These are phyloP conservation scores for Araneus ventricosus DNA, from an alignment of 1,140 invertebrate genomes.

Conservation along the genomic window DNA sequence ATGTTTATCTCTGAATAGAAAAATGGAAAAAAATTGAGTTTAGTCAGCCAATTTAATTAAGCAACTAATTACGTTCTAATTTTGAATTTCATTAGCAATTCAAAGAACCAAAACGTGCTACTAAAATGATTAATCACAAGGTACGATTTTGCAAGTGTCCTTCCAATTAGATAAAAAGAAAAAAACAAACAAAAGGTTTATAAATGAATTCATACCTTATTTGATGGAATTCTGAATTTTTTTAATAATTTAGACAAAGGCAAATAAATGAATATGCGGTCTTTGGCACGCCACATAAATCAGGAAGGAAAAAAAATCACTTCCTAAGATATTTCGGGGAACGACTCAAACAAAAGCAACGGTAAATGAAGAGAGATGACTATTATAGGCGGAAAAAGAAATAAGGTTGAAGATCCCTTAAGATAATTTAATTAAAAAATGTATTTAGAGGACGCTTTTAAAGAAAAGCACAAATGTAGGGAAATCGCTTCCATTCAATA, in stretches of 20 bases:
- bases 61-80: not conserved
- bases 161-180: not conserved
- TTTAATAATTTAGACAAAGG: not conserved
- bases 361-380: conserved; percentile 12
- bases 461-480: not conserved
- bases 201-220: not conserved
- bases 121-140: not conserved
- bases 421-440: conserved; percentile 40
- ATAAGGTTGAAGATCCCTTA: not conserved
- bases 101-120: not conserved
- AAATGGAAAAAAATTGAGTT: not conserved
- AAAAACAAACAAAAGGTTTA: not conserved
- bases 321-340: not conserved
- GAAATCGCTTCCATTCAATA: conserved; percentile 13
- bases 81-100: not conserved
- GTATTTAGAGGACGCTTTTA: conserved; percentile 15
- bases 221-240: not conserved
- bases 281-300: not conserved
- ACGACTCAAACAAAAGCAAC: conserved; percentile 3
- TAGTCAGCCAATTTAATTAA: not conserved
- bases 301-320: not conserved
- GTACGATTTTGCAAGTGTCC: not conserved
- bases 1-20: no score
- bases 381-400: not conserved
- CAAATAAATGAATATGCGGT: not conserved